Percentiles rank a stretch among this genome's conserved stretches.
These are phyloP conservation scores for Brienomyrus brachyistius DNA, from an alignment of 2,113 vertebrate species.

Conservation along the genomic window DNA sequence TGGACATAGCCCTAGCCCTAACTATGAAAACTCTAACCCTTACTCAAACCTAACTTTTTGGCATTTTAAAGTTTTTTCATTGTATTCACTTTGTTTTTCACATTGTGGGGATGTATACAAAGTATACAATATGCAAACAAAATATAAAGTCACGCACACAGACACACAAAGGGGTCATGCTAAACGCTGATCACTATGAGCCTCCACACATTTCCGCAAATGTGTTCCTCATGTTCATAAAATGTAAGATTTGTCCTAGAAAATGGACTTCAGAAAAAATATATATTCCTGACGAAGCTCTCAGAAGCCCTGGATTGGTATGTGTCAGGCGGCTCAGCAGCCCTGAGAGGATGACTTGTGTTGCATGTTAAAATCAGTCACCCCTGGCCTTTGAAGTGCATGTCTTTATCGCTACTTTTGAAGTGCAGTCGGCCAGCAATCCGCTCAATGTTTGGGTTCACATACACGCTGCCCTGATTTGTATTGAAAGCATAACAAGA, in stretches of 20 bases:
- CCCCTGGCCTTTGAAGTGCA: constrained; percentile 36
- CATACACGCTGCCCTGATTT: not conserved
- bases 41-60: not conserved
- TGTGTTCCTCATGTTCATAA: not conserved
- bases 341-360: not conserved
- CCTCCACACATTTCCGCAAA: not conserved
- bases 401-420: constrained; percentile 30
- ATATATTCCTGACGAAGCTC: not conserved
- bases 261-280: not conserved
- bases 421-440: constrained; percentile 1
- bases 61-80: not conserved
- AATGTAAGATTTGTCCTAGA: not conserved
- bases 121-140: not conserved
- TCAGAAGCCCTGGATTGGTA: not conserved
- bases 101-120: not conserved
- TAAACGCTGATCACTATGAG: not conserved
- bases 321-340: not conserved
- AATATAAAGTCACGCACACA: not conserved
- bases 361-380: constrained; percentile 14
- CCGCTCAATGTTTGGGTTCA: not conserved
- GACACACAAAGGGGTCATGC: not conserved
- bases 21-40: not conserved
- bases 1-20: not conserved
- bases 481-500: not conserved
- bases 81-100: not conserved